Percentiles rank a stretch among this genome's conserved stretches.
phyloP scores from a whole-genome alignment of 2,797 vertebrate genomes.

The Tarsius wallacei region DNA sequence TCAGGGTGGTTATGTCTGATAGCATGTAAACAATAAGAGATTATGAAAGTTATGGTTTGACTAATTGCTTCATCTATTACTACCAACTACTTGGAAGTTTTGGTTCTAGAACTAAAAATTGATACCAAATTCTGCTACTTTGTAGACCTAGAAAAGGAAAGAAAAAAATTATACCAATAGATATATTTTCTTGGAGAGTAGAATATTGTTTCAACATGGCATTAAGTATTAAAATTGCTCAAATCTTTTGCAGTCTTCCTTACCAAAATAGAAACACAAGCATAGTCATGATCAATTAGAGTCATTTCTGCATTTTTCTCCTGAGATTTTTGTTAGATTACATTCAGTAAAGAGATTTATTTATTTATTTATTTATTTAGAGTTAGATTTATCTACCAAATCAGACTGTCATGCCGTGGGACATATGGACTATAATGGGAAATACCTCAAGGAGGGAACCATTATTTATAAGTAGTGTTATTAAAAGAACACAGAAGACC shows the following conservation, averaged over 20 bases:
- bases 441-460: background rate
- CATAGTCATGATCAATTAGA: background rate
- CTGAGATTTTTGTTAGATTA: background rate
- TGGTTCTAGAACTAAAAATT: background rate
- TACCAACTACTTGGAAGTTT: constrained; percentile 2
- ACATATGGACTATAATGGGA: background rate
- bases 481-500: background rate
- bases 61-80: background rate
- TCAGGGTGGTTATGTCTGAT: background rate
- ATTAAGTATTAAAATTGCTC: background rate
- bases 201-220: background rate
- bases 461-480: background rate
- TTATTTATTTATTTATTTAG: no score
- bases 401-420: background rate
- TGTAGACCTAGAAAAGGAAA: background rate
- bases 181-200: background rate
- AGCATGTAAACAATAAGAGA: background rate
- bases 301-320: background rate
- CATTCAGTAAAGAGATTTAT: constrained; percentile 21
- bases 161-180: background rate
- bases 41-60: background rate
- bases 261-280: background rate
- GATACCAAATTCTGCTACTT: constrained; percentile 13
- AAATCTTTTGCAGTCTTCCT: constrained; percentile 7
- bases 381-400: background rate